Conservation (phyloP, 2,888 invertebrate species). For the Ophonus ardosiacus region DNA sequence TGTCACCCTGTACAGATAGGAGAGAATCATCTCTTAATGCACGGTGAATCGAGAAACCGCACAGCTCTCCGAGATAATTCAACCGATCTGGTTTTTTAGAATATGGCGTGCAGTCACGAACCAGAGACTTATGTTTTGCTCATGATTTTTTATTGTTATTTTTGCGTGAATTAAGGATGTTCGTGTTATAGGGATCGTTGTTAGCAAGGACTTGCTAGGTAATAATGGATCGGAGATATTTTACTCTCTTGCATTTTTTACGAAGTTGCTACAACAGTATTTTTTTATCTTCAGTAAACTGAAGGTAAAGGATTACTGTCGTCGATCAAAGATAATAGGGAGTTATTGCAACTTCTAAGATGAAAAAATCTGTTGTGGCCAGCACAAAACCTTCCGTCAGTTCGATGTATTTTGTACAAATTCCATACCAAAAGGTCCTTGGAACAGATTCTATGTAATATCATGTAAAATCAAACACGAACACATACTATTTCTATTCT, state of each 20-base stretch:
- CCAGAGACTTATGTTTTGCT: conserved; percentile 22
- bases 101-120: conserved; percentile 2
- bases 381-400: no score
- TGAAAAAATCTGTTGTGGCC: no score
- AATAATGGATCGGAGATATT: conserved; percentile 13
- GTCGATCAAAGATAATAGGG: no score
- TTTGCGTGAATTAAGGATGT: conserved; percentile 25
- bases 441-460: no score
- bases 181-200: conserved; percentile 7
- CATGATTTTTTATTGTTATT: conserved; percentile 17
- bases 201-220: background rate
- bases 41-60: background rate
- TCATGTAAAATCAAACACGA: no score
- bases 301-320: no score
- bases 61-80: background rate
- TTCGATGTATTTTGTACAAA: no score
- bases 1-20: background rate
- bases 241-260: conserved; percentile 1
- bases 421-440: no score
- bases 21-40: background rate
- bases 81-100: no score
- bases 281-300: background rate
- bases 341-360: no score
- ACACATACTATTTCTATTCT: no score
- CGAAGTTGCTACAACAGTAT: background rate